Base-by-base conservation (phyloP, 2,797 vertebrate genomes). In the Chelonia mydas region DNA sequence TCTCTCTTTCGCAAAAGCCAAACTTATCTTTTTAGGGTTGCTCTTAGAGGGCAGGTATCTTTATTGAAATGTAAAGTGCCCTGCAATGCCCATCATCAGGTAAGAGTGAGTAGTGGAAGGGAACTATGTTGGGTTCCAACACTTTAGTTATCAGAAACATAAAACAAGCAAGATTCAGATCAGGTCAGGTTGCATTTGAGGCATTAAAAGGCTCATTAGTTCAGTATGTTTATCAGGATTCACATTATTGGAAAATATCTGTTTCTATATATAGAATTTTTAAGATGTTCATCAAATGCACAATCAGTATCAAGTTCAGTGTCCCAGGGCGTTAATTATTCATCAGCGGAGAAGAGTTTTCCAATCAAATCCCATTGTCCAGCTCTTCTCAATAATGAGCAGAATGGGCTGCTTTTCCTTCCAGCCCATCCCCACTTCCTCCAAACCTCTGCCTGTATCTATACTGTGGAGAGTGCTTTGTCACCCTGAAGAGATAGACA, bases 321-420 rank as follows among this genome's bases (percentile, higher is more conserved):
- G 92, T 90, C 76, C 0, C 0, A 88, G 15, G 55, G 45, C 84
- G 88, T 92, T 85, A 89, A 51, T 78, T 85, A 95, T 79, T 96
- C 83, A 89, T 81, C 91, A 87, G 59, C 31, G n/a, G 55, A 95
- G 78, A 95, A 96, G 85, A 55, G 49, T 95, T 93, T 95, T 94
- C 92, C 90, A 97, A 97, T 97, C 97, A 97, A 96, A 95, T 57
- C 6, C 81, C 28, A 95, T 98, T 97, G 96, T 97, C 95, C 90
- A 50, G 57, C 23, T 93, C 72, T 79, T 94, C 82, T 84, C 85
- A 86, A 41, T 93, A 94, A 96, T 41, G 11, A 95, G 74, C 17
- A 78, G 72, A 94, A 96, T 84, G 53, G 86, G 59, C 81, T 89
- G 41, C 33, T 94, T 93, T 84, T 93, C 77, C 53, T 95, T 93